Conservation (phyloP, 2,888 invertebrate genomes). For the Cosmia pyralina region DNA sequence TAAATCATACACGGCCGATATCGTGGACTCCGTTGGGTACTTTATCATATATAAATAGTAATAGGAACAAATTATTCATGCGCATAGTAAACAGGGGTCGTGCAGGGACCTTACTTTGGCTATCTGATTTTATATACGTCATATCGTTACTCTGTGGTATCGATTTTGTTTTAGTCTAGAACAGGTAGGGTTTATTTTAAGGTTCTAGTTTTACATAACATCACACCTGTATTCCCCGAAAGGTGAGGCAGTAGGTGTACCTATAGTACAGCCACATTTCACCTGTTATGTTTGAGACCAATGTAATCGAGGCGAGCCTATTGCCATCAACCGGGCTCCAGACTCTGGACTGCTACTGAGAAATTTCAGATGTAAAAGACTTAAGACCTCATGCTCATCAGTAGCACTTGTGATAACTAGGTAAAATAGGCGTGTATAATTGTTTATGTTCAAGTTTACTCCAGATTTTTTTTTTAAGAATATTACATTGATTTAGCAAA, state of each 20-base stretch:
- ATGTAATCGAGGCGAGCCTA: background rate
- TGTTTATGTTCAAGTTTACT: background rate
- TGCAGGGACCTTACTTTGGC: conserved; percentile 82
- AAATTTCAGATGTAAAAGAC: background rate
- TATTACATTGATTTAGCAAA: too few relatives aligned
- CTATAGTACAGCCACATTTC: background rate
- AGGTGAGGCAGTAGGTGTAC: background rate
- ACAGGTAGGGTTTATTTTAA: conserved; percentile 12
- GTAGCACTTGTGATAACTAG: too few relatives aligned
- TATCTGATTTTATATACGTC: conserved; percentile 74
- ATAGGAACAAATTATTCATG: conserved; percentile 89
- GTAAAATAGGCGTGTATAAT: background rate
- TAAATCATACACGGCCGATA: conserved; percentile 77
- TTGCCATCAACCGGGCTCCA: background rate
- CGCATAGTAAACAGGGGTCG: conserved; percentile 88
- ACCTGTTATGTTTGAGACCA: background rate
- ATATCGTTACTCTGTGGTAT: conserved; percentile 62
- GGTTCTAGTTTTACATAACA: conserved; percentile 1
- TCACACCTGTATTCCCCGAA: background rate
- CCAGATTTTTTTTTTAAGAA: background rate
- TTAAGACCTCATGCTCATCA: too few relatives aligned
- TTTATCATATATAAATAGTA: conserved; percentile 88
- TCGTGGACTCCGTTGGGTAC: conserved; percentile 80
- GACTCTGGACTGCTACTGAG: background rate
- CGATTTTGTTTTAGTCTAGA: conserved; percentile 51